Conservation (phyloP, 1,140 invertebrate species). For the Psix sp. region DNA sequence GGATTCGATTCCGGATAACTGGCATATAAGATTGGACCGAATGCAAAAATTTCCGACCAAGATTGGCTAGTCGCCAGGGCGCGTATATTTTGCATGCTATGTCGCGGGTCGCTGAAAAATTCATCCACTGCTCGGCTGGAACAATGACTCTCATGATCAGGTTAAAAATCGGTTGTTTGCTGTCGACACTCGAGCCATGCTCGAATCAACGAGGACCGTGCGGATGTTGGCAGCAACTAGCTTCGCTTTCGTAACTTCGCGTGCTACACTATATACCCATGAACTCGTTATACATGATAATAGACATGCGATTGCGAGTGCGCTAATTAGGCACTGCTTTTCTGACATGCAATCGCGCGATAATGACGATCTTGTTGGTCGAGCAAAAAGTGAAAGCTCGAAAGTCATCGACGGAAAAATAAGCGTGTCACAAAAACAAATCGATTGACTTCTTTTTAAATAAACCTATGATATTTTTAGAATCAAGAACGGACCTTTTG, state of each 20-base stretch:
- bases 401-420: no score
- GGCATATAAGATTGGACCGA: no score
- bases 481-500: no score
- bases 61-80: conserved; percentile 20
- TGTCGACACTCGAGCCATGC: conserved; percentile 37
- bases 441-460: no score
- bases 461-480: no score
- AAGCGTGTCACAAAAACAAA: no score
- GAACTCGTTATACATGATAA: conserved; percentile 71
- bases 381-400: conserved; percentile 28
- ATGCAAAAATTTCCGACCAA: no score
- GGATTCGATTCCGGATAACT: no score
- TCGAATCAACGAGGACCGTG: conserved; percentile 47
- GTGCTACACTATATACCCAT: conserved; percentile 65
- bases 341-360: conserved; percentile 59
- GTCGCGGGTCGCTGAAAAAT: conserved; percentile 17
- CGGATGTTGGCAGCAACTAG: conserved; percentile 41
- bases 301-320: conserved; percentile 67
- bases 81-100: conserved; percentile 20
- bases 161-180: conserved; percentile 30
- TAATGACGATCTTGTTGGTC: conserved; percentile 48
- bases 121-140: not conserved
- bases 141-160: conserved; percentile 6
- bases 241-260: conserved; percentile 61
- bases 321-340: conserved; percentile 70